Conservation (phyloP, 2,797 vertebrate species). For the Staurois parvus region DNA sequence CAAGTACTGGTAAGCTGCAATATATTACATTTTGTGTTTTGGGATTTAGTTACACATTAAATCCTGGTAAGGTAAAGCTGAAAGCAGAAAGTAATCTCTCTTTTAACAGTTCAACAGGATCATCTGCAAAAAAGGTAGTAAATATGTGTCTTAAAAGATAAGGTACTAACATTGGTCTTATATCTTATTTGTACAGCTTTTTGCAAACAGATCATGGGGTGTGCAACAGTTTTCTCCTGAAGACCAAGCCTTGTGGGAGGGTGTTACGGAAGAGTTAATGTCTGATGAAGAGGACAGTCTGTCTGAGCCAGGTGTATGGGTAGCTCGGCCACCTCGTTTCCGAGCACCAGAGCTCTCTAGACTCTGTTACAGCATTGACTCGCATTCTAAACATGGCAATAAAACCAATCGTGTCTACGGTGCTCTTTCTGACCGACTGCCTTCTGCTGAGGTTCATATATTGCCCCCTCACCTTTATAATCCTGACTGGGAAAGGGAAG, state of each 20-base stretch:
- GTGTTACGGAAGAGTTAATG: slow-evolving; percentile 76
- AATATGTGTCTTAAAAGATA: no score
- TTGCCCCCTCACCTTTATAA: slow-evolving; percentile 72
- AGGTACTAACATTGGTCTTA: not conserved
- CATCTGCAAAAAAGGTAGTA: no score
- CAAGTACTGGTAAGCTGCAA: no score
- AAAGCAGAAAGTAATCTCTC: no score
- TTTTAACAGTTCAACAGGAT: no score
- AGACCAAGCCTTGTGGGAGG: slow-evolving; percentile 73
- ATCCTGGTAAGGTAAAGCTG: no score
- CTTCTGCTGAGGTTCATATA: slow-evolving; percentile 71
- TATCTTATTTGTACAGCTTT: slow-evolving; percentile 67
- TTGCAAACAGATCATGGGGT: slow-evolving; percentile 74
- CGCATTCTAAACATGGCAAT: slow-evolving; percentile 75
- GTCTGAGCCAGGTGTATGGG: slow-evolving; percentile 75
- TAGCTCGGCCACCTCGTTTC: slow-evolving; percentile 74
- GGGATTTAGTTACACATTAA: no score
- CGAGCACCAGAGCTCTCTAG: slow-evolving; percentile 71
- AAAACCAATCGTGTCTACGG: slow-evolving; percentile 74
- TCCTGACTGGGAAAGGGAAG: slow-evolving; percentile 70
- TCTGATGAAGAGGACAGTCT: slow-evolving; percentile 77
- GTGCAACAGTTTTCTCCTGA: slow-evolving; percentile 71
- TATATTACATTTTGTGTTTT: no score
- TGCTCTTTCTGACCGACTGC: slow-evolving; percentile 71
- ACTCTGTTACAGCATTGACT: slow-evolving; percentile 75